A percentile compares a stretch with the other conserved stretches of the same genome.
Conservation (phyloP, 2,888 invertebrate species). For the Kryphioiulus occultus region DNA sequence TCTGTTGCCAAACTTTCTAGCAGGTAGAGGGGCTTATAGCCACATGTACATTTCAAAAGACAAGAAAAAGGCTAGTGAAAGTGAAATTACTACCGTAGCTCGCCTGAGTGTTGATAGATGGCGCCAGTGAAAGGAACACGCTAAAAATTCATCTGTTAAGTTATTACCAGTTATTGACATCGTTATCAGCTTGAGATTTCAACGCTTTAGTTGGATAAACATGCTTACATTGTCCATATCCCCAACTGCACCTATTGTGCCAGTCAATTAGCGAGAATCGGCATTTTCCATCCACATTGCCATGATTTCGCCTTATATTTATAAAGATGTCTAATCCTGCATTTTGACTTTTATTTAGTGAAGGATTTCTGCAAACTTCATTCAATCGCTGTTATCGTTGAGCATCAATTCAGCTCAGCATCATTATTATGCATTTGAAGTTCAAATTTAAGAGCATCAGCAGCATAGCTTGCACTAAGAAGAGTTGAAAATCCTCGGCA, state of each 20-base stretch:
- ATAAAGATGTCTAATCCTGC: not conserved
- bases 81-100: not conserved
- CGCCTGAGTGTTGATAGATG: not conserved
- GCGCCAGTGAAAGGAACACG: not conserved
- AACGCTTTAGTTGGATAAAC: not conserved
- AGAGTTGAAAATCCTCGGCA: slow-evolving; percentile 19
- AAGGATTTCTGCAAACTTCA: not conserved
- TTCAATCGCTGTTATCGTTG: not conserved
- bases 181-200: not conserved
- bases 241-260: not conserved
- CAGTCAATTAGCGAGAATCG: not conserved
- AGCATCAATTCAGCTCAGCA: not conserved
- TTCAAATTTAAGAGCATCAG: not conserved
- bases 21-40: too few species aligned
- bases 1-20: not conserved
- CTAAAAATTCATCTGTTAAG: not conserved
- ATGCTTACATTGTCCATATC: not conserved
- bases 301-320: not conserved
- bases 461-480: not conserved
- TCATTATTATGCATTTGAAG: not conserved
- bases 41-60: too few species aligned
- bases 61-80: too few species aligned
- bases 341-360: not conserved
- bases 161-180: not conserved
- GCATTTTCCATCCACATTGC: not conserved